These are phyloP conservation scores for Chelon auratus DNA, from an alignment of 2,797 vertebrate genomes.

Conservation along the genomic window DNA sequence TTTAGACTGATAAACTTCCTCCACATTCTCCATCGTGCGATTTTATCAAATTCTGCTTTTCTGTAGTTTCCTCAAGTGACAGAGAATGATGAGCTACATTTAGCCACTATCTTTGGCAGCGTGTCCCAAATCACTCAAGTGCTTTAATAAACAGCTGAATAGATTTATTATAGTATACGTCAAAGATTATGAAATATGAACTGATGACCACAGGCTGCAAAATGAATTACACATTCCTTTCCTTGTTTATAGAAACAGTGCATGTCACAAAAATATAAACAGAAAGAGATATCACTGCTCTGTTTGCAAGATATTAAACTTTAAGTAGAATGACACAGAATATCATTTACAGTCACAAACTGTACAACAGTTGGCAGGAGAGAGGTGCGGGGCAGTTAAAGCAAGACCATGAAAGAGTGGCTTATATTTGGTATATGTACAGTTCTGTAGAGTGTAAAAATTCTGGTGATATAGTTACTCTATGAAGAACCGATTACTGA, in stretches of 20 bases:
- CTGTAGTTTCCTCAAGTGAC: not conserved
- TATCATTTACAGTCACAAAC: constrained; percentile 92
- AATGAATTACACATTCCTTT: constrained; percentile 81
- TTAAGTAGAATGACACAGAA: constrained; percentile 86
- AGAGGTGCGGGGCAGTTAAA: constrained; percentile 76
- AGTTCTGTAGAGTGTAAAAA: constrained; percentile 83
- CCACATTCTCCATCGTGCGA: not conserved
- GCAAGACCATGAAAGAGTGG: constrained; percentile 76
- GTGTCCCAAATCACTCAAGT: constrained; percentile 76
- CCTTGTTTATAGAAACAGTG: constrained; percentile 82
- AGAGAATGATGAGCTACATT: not conserved
- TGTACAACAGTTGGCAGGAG: constrained; percentile 87
- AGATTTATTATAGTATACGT: constrained; percentile 84
- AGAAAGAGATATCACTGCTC: constrained; percentile 82
- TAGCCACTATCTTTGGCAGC: constrained; percentile 17
- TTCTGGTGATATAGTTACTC: constrained; percentile 66
- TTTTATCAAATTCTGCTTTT: not conserved
- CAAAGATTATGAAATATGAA: constrained; percentile 82
- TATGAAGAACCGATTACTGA: constrained; percentile 68
- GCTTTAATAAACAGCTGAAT: constrained; percentile 86
- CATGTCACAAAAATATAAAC: constrained; percentile 86
- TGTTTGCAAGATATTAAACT: constrained; percentile 87
- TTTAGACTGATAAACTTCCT: not conserved
- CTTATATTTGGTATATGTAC: constrained; percentile 79
- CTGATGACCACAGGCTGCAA: constrained; percentile 78